These are phyloP conservation scores for Molorchus minor DNA, from an alignment of 2,888 invertebrate species.

Conservation along the genomic window DNA sequence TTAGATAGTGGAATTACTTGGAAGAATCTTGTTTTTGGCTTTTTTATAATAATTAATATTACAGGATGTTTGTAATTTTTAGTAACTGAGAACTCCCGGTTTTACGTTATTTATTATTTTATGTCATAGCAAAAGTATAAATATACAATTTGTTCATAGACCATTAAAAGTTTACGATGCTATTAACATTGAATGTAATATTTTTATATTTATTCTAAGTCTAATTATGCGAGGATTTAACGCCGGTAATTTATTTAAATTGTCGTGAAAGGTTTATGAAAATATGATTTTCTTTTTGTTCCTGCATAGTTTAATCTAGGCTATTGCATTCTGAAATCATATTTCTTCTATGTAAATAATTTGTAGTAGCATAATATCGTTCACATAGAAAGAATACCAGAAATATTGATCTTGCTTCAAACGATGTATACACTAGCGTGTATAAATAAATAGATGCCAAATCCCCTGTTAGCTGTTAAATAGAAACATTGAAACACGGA, in stretches of 20 bases:
- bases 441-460: no score
- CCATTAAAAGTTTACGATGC: conserved; percentile 22
- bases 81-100: conserved; percentile 33
- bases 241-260: conserved; percentile 9
- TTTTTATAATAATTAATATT: conserved; percentile 24
- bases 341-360: no score
- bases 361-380: no score
- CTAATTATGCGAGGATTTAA: conserved; percentile 6
- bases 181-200: conserved; percentile 16
- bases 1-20: conserved; percentile 8
- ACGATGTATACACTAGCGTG: no score
- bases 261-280: conserved; percentile 1
- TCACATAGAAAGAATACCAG: no score
- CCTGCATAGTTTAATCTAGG: no score
- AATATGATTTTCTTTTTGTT: no score
- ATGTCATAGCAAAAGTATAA: conserved; percentile 3
- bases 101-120: conserved; percentile 36
- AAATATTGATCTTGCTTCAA: no score
- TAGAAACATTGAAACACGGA: no score
- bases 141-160: conserved; percentile 24
- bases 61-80: conserved; percentile 30
- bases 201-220: conserved; percentile 4
- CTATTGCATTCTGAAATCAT: no score
- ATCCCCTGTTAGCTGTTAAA: no score
- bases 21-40: conserved; percentile 28